phyloP scores from a whole-genome alignment of 1,140 invertebrate species.

The Nixonia krombeini region DNA sequence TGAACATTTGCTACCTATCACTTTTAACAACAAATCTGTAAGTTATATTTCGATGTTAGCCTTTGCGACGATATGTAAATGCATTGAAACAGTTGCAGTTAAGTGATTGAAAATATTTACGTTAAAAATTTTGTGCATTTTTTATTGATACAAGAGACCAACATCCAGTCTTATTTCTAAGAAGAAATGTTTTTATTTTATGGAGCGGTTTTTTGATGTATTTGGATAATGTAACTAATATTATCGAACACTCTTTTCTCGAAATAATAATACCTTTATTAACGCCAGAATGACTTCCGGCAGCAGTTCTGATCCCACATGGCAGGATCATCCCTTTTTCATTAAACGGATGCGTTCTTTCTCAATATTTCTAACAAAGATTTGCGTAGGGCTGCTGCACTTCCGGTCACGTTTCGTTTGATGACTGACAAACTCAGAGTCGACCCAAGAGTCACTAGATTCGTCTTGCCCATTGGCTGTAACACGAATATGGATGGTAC shows the following conservation, averaged over 20 bases:
- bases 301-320: conserved; percentile 45
- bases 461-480: conserved; percentile 91
- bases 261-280: conserved; percentile 25
- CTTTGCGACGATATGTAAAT: too few species aligned
- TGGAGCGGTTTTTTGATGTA: too few species aligned
- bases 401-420: conserved; percentile 94
- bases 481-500: conserved; percentile 97
- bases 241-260: background rate
- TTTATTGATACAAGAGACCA: background rate
- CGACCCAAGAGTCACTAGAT: conserved; percentile 91
- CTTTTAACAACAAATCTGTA: too few species aligned
- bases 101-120: too few species aligned
- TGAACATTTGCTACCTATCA: too few species aligned
- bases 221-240: background rate
- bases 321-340: conserved; percentile 43
- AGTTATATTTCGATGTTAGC: too few species aligned
- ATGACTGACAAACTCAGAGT: conserved; percentile 93
- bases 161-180: background rate
- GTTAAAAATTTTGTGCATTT: too few species aligned
- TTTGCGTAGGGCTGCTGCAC: conserved; percentile 87
- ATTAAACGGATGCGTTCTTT: conserved; percentile 42
- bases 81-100: too few species aligned
- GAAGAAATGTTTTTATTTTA: too few species aligned
- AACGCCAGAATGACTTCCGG: conserved; percentile 61
- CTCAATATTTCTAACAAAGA: conserved; percentile 58